A percentile compares a stretch with the other conserved stretches of the same genome.
phyloP scores from a whole-genome alignment of 2,888 invertebrate species.

The Habrosyne pyritoides region DNA sequence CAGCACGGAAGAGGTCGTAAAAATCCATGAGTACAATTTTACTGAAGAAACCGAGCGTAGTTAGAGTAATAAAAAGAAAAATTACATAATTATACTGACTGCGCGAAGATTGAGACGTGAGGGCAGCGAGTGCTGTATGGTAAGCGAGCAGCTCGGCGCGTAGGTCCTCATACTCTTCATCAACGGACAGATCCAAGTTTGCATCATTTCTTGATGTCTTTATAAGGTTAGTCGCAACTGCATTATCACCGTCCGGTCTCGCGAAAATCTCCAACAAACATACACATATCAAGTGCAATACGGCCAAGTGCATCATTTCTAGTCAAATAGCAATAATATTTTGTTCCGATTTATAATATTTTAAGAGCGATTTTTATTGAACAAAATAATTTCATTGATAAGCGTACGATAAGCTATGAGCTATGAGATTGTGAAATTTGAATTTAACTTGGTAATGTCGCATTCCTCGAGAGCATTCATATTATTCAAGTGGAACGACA shows the following conservation, averaged over 20 bases:
- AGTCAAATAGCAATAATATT: background rate
- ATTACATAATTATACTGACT: constrained; percentile 36
- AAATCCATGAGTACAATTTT: constrained; percentile 21
- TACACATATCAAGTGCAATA: constrained; percentile 40
- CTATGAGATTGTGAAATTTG: constrained; percentile 43
- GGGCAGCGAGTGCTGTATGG: constrained; percentile 59
- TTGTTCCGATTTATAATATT: background rate
- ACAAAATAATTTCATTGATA: constrained; percentile 62
- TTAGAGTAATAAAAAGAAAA: constrained; percentile 18
- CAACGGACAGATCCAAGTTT: constrained; percentile 65
- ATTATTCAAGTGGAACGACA: background rate
- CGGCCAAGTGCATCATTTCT: constrained; percentile 48
- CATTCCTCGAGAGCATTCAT: no score
- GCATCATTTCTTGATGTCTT: constrained; percentile 55
- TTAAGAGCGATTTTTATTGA: constrained; percentile 51
- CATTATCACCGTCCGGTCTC: constrained; percentile 21
- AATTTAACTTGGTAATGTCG: constrained; percentile 14
- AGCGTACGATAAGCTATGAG: constrained; percentile 27
- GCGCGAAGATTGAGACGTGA: constrained; percentile 36
- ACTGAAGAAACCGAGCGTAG: constrained; percentile 18
- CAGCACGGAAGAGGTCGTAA: constrained; percentile 13
- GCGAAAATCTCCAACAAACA: constrained; percentile 19
- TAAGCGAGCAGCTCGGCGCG: constrained; percentile 72
- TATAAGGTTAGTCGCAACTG: constrained; percentile 49
- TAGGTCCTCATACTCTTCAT: constrained; percentile 75